phyloP scores from a whole-genome alignment of 1,140 invertebrate species.

The Eciton burchellii region DNA sequence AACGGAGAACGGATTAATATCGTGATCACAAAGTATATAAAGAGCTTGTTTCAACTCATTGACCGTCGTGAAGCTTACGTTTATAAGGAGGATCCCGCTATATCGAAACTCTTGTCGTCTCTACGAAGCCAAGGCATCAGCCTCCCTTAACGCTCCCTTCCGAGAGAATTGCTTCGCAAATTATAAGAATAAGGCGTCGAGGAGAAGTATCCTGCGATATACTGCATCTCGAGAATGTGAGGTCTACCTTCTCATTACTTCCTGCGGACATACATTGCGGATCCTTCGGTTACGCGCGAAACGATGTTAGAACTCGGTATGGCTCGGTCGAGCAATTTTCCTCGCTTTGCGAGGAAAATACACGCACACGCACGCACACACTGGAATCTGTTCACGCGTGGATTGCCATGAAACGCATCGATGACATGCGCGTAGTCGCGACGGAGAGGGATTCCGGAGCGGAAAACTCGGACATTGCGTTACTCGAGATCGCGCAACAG shows the following conservation, averaged over 20 bases:
- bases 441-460: background rate
- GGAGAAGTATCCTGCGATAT: no score
- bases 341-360: background rate
- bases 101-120: slow-evolving; percentile 22
- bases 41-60: slow-evolving; percentile 26
- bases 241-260: background rate
- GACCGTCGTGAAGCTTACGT: slow-evolving; percentile 11
- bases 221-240: background rate
- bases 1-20: background rate
- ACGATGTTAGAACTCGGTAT: slow-evolving; percentile 12
- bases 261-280: background rate
- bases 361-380: no score
- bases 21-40: background rate
- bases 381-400: background rate
- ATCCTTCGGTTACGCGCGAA: slow-evolving; percentile 4
- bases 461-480: background rate
- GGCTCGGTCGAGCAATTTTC: slow-evolving; percentile 28
- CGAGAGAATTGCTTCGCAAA: no score
- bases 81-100: slow-evolving; percentile 16
- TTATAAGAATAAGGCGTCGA: no score
- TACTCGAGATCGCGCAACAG: background rate
- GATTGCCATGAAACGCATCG: background rate
- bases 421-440: slow-evolving; percentile 17
- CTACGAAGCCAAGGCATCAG: background rate
- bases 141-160: background rate